These are phyloP conservation scores for Naja naja DNA, from an alignment of 2,113 vertebrate genomes.

Conservation along the genomic window DNA sequence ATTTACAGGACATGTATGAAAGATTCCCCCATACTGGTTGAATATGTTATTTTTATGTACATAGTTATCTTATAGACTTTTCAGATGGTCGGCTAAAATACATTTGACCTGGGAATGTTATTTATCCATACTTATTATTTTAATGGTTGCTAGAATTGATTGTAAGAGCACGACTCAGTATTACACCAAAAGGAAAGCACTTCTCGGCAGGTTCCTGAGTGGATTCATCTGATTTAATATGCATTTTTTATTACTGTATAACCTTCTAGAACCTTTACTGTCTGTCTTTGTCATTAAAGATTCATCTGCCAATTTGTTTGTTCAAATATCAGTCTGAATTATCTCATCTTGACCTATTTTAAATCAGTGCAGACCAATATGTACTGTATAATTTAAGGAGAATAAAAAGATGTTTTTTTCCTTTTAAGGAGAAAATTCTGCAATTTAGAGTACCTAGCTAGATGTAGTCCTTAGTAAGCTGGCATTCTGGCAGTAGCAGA, in stretches of 20 bases:
- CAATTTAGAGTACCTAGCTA: neutral
- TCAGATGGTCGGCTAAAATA: slow-evolving; percentile 36
- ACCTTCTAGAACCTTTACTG: slow-evolving; percentile 70
- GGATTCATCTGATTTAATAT: slow-evolving; percentile 69
- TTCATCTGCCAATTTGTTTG: slow-evolving; percentile 64
- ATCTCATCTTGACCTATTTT: slow-evolving; percentile 59
- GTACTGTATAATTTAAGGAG: slow-evolving; percentile 11
- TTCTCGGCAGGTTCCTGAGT: slow-evolving; percentile 60
- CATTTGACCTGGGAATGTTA: slow-evolving; percentile 55
- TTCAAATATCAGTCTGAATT: slow-evolving; percentile 66
- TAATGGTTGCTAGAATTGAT: slow-evolving; percentile 67
- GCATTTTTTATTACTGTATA: slow-evolving; percentile 69
- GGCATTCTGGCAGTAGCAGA: neutral
- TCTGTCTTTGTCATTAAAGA: slow-evolving; percentile 70
- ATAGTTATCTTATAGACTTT: slow-evolving; percentile 48
- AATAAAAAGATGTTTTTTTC: neutral
- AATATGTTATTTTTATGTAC: slow-evolving; percentile 45
- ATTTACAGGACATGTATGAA: slow-evolving; percentile 22
- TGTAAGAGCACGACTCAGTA: slow-evolving; percentile 58
- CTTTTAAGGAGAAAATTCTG: neutral
- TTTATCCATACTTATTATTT: slow-evolving; percentile 57
- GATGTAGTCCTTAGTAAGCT: slow-evolving; percentile 9
- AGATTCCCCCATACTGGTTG: neutral
- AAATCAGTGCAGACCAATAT: slow-evolving; percentile 44
- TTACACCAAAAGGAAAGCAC: slow-evolving; percentile 54